A percentile compares a stretch with the other conserved stretches of the same genome.
These are phyloP conservation scores for Pseudopipra pipra DNA, from an alignment of 2,113 vertebrate species.

Conservation along the genomic window DNA sequence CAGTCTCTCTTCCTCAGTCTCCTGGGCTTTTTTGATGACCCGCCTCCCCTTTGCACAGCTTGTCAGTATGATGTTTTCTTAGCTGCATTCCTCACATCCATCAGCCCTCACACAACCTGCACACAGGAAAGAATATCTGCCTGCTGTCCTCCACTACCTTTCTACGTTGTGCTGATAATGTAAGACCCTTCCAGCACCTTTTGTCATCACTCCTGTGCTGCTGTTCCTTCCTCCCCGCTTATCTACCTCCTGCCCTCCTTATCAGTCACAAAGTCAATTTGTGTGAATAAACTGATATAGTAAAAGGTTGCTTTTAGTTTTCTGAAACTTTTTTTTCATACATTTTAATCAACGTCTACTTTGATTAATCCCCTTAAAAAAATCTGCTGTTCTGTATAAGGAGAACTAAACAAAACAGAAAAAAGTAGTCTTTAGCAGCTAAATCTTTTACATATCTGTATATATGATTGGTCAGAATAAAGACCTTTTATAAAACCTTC, in stretches of 20 bases:
- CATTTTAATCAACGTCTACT: background rate
- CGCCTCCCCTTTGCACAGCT: background rate
- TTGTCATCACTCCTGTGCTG: background rate
- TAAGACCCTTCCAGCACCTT: background rate
- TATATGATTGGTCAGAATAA: background rate
- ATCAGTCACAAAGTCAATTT: background rate
- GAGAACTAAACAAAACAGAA: background rate
- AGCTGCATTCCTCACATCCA: background rate
- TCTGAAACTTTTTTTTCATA: background rate
- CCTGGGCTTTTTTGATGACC: background rate
- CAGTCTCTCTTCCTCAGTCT: background rate
- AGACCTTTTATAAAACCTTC: background rate
- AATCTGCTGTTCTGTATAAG: background rate
- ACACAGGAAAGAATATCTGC: background rate
- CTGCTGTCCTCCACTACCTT: background rate
- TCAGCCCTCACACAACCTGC: background rate
- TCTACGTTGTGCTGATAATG: background rate
- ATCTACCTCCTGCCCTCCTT: background rate
- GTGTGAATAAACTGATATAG: background rate
- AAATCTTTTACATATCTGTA: background rate
- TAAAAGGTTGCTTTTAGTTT: background rate
- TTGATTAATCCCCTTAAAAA: background rate
- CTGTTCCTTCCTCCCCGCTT: background rate
- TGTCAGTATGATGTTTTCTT: background rate
- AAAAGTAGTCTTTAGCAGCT: background rate